Base-by-base conservation (phyloP, 2,797 vertebrate genomes). In the Sciaenops ocellatus region DNA sequence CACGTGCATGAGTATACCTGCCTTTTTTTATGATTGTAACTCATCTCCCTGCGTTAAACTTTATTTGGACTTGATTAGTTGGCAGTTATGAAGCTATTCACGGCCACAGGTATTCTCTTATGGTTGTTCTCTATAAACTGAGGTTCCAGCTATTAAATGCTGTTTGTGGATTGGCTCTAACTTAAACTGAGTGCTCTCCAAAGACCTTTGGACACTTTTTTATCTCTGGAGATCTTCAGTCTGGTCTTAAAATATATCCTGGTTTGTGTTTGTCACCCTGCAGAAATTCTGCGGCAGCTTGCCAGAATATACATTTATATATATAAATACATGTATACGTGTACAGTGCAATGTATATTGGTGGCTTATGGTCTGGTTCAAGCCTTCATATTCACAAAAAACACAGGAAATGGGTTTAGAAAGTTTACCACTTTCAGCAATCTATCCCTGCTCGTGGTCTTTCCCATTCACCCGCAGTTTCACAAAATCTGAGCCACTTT, bases 321-420 rank as follows among this genome's bases (percentile, higher is more conserved):
- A 38, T 38, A 38, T 9, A 38, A 38, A 38, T 38, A 9, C 34
- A 9, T 38, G 3, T 9, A 38, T 34, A 9, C 13, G 54, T 57
- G 30, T 42, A 46, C 41, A 30, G 26, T 38, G 8, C 34, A 38
- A 38, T 38, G 44, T 47, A 44, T 54, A 78, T 64, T 15, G 48
- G 28, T 22, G 55, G 52, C 18, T 73, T 62, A 7, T 44, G 9
- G 41, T 3, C 50, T 76, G 54, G 26, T 20, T 72, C 10, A n/a
- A 18, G 50, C 22, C 62, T 52, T 54, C 13, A 26, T 67, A 68
- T 46, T 16, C 55, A 38, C 34, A 22, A 71, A 38, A 81, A 68
- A 71, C 82, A 69, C 87, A 74, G 22, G 48, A 34, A 47, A 26
- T 83, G 63, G 44, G 87, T 79, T 73, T 85, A 78, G 73, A 73